These are phyloP conservation scores for Drosophila nigritarsus DNA, from an alignment of 2,888 invertebrate species.

Conservation along the genomic window DNA sequence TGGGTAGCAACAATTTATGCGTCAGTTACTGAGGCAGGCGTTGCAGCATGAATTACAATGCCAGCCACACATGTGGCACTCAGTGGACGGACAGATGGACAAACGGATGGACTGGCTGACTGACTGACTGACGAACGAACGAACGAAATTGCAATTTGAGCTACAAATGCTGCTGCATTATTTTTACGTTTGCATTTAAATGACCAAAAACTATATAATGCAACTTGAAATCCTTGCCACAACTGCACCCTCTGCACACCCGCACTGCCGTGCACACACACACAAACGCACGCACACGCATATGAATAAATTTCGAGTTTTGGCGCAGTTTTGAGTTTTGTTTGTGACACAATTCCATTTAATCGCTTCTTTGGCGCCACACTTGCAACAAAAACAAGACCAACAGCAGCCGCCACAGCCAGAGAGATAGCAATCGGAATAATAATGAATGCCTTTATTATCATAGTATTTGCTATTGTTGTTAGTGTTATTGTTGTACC, in stretches of 20 bases:
- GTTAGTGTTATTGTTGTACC: constrained; percentile 50
- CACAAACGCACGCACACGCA: not conserved
- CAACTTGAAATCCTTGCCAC: constrained; percentile 37
- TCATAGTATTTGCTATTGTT: constrained; percentile 61
- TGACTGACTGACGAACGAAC: constrained; percentile 39
- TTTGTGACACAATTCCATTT: constrained; percentile 81
- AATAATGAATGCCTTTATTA: constrained; percentile 79
- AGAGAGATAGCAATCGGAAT: constrained; percentile 66
- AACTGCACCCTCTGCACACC: not conserved
- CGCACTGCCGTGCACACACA: constrained; percentile 6
- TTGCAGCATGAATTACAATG: constrained; percentile 70
- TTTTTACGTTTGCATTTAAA: constrained; percentile 67
- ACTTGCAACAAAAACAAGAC: constrained; percentile 42
- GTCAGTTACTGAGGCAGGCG: constrained; percentile 38
- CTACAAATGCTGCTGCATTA: constrained; percentile 62
- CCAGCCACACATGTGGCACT: constrained; percentile 61
- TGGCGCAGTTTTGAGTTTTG: constrained; percentile 61
- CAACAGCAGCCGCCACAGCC: constrained; percentile 14
- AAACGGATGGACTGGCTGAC: constrained; percentile 17
- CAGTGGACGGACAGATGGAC: constrained; percentile 7
- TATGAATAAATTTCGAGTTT: constrained; percentile 59
- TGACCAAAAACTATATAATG: constrained; percentile 34
- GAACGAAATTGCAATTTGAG: constrained; percentile 69
- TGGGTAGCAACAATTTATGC: constrained; percentile 81
- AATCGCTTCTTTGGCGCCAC: constrained; percentile 82